Conservation (phyloP, 2,888 invertebrate species). For the Drosophila mettleri region DNA sequence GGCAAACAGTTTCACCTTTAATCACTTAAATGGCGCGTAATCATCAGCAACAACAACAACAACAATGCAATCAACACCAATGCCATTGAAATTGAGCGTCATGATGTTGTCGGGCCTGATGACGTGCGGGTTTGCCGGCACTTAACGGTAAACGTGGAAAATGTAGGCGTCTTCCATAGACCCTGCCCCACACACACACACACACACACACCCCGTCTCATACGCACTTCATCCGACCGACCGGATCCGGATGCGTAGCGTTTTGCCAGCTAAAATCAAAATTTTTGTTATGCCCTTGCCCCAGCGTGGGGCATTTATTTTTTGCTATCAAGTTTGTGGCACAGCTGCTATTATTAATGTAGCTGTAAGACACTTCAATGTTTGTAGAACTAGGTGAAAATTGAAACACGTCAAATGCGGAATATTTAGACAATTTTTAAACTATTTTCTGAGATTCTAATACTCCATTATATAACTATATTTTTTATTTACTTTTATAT, state of each 20-base stretch:
- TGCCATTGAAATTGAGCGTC: constrained; percentile 72
- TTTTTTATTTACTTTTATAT: no score
- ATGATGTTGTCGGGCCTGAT: constrained; percentile 62
- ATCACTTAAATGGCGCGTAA: constrained; percentile 80
- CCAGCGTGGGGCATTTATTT: neutral
- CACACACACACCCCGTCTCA: neutral
- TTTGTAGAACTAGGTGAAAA: neutral
- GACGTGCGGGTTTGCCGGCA: constrained; percentile 72
- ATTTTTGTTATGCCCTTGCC: constrained; percentile 13
- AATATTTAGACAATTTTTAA: no score
- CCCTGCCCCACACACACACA: neutral
- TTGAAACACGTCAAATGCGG: no score
- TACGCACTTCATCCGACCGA: neutral
- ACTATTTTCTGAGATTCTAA: no score
- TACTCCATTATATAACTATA: no score
- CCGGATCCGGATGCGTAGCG: constrained; percentile 66
- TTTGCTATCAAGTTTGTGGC: neutral
- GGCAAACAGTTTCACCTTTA: constrained; percentile 72
- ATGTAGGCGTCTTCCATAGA: constrained; percentile 34
- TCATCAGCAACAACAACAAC: constrained; percentile 56
- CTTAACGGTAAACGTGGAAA: constrained; percentile 58
- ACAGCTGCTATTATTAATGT: no score
- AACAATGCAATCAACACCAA: constrained; percentile 72
- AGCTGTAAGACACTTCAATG: neutral
- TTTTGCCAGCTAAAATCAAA: constrained; percentile 50